Base-by-base conservation (phyloP, 2,113 vertebrate genomes). In the Phylloscopus whistleri region DNA sequence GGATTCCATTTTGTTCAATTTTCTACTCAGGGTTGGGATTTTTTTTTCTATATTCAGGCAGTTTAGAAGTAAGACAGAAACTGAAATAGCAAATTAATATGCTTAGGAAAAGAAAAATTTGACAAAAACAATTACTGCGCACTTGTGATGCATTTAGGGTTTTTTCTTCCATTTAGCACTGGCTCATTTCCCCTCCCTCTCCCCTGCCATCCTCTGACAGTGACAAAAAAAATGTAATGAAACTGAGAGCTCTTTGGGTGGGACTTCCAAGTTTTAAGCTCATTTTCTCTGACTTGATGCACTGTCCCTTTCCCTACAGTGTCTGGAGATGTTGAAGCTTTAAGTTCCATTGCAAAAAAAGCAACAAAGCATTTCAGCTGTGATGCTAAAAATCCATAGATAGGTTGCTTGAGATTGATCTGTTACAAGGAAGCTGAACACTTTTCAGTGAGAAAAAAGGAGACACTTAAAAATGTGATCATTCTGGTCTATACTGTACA, bases 61-160 rank as follows among this genome's bases (percentile, higher is more conserved):
- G 31, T 63, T 86, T 78, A 84, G 73, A 86, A 86, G 66, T 43
- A 90, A 94, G 87, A 63, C 60, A 93, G 41, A 94, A 93, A 70
- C 76, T 72, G 92, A 95, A 95, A 93, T 75, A 92, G 73, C 64
- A 93, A 93, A 94, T 94, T 93, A 92, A 94, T 93, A 81, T 81
- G 56, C 88, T 53, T 44, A 60, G 69, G 55, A 41, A 41, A 56
- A 60, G 78, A 90, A 85, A 83, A 81, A 76, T 28, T 30, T 59
- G 60, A 70, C 59, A 89, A 93, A 87, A 95, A 66, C 85, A 93
- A 94, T 97, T 96, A 95, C 49, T 46, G 56, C 70, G 83, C 76
- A 44, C 72, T 93, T 80, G 48, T 43, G 48, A 85, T 89, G 58
- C 87, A 86, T 78, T 95, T 94, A 78, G 35, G 10, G 15, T 39